Base-by-base conservation (phyloP, 2,797 vertebrate genomes). In the Ammospiza maritima region DNA sequence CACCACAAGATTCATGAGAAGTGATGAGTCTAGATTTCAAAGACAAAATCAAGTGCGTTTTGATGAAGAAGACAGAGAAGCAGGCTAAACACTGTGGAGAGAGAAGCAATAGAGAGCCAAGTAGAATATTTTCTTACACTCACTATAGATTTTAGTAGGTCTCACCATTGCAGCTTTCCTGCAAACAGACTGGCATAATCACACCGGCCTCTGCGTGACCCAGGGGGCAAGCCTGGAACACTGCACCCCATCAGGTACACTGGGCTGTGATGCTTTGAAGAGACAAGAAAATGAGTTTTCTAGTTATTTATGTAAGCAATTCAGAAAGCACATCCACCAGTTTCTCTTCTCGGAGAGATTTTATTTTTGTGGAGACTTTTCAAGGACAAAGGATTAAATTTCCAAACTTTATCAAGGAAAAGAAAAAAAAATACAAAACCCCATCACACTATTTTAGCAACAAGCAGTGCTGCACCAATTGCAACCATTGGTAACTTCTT, bases 241-340 rank as follows among this genome's bases (percentile, higher is more conserved):
- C 76, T 12, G 57, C 57, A 76, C n/a, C 7, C 5, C 67, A 70
- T 67, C 90, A 92, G 83, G 93, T 74, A 94, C 45, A 93, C 38
- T 29, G 53, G 89, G 53, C 64, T 77, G 53, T 0, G 1, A 79
- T 80, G 82, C 47, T 87, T 81, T 16, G n/a, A 85, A 93, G 80
- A 91, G 83, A 85, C 91, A 93, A 94, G 91, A 94, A 96, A 96
- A 96, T 94, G 45, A 90, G 93, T 92, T 96, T 94, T 91, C 70
- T 93, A 76, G 94, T 95, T 96, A 96, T 95, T 95, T 94, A 95
- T 93, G 91, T 88, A 94, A 90, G 91, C 85, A 96, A 94, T 96
- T 94, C 85, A 87, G 89, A 88, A 93, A 82, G 85, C 71, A 87
- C 45, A 76, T 88, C 66, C 40, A 94, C 64, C 4, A 14, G 60